Evolutionary conservation across 2,888 invertebrate genomes (phyloP).

Genomic region (Nipponacmea schrenckii): DNA sequence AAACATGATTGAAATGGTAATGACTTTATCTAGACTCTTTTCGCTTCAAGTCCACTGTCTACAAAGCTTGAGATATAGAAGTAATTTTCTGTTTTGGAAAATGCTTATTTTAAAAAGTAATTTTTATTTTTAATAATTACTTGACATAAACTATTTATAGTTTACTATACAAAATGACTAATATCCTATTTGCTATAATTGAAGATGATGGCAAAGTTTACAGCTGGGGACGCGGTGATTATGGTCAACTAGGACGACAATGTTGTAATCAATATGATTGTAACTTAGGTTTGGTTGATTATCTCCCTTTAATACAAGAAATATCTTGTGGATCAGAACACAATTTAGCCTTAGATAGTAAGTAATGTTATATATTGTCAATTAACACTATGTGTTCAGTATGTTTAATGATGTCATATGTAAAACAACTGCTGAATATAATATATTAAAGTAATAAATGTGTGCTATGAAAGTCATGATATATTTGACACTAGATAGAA

Average conservation of each 20-base stretch:
- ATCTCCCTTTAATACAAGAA: slow-evolving; percentile 19
- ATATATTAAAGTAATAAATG: background rate
- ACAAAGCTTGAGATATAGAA: no score
- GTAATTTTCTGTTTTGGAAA: no score
- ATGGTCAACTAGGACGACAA: slow-evolving; percentile 58
- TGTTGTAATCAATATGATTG: slow-evolving; percentile 34
- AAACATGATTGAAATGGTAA: no score
- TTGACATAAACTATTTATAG: no score
- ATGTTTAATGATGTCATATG: background rate
- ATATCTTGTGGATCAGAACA: slow-evolving; percentile 60
- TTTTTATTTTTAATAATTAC: no score
- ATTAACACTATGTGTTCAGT: background rate
- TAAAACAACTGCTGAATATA: background rate
- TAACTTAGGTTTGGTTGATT: slow-evolving; percentile 32
- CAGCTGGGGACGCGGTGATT: slow-evolving; percentile 60
- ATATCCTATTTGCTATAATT: no score
- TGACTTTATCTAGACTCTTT: no score
- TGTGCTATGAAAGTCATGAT: no score
- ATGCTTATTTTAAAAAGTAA: no score
- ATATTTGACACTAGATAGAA: no score
- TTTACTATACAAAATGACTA: no score
- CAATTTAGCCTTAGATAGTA: slow-evolving; percentile 52
- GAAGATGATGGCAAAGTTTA: slow-evolving; percentile 44
- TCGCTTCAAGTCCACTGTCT: no score
- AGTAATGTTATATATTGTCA: slow-evolving; percentile 10